These are phyloP conservation scores for Remorina albescens DNA, from an alignment of 2,797 vertebrate genomes.

Conservation along the genomic window DNA sequence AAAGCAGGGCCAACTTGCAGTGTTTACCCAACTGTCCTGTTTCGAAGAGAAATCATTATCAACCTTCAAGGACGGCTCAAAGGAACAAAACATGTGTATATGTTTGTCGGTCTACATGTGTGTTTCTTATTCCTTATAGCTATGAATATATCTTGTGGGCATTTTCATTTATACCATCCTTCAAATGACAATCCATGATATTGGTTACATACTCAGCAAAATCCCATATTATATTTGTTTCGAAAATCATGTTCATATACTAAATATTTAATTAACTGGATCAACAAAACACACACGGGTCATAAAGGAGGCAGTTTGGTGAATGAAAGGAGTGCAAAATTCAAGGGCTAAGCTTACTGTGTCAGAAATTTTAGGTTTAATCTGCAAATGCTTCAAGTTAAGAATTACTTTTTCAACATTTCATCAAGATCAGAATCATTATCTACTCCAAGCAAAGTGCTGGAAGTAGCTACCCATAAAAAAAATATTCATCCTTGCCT, in stretches of 20 bases:
- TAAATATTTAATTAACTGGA: background rate
- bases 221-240: background rate
- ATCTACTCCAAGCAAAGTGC: background rate
- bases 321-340: background rate
- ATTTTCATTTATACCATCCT: too few species aligned
- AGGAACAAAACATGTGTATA: background rate
- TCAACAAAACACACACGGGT: background rate
- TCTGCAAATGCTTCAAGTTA: background rate
- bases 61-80: constrained; percentile 9
- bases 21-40: constrained; percentile 25
- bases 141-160: too few species aligned
- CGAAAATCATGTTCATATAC: constrained; percentile 3
- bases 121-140: background rate
- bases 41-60: constrained; percentile 11
- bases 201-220: too few species aligned
- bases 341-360: background rate
- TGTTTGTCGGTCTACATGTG: background rate
- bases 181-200: too few species aligned
- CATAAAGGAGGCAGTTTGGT: background rate
- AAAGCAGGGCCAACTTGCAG: constrained; percentile 19
- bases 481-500: background rate
- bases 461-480: background rate
- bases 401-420: background rate
- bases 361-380: background rate
- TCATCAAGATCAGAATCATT: background rate